These are phyloP conservation scores for Noturus placidus DNA, from an alignment of 2,113 vertebrate genomes.

Conservation along the genomic window DNA sequence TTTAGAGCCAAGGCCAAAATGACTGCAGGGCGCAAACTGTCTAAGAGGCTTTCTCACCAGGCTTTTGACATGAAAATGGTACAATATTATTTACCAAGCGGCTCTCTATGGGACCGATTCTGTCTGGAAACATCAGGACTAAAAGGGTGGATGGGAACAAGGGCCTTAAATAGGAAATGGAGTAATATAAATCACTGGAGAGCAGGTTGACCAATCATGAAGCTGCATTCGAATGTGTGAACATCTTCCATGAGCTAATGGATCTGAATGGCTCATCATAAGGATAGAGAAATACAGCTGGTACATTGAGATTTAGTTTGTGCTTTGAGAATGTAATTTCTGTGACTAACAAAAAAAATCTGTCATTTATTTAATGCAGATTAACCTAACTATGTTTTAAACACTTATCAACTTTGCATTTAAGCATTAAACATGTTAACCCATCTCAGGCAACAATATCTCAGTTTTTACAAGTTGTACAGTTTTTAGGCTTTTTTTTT, in stretches of 20 bases:
- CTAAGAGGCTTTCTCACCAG: conserved; percentile 18
- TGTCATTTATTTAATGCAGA: conserved; percentile 26
- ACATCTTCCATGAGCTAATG: conserved; percentile 52
- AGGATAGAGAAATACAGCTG: conserved; percentile 61
- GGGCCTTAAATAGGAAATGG: conserved; percentile 34
- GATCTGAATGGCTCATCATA: conserved; percentile 55
- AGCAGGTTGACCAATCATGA: conserved; percentile 24
- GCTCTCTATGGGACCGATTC: neutral
- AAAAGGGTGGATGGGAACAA: conserved; percentile 28
- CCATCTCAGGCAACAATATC: neutral
- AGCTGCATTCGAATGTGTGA: conserved; percentile 39
- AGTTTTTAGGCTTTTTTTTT: no score
- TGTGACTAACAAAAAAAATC: conserved; percentile 49
- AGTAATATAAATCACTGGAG: conserved; percentile 26
- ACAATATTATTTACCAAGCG: conserved; percentile 19
- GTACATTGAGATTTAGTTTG: conserved; percentile 59
- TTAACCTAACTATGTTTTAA: conserved; percentile 10
- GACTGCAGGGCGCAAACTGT: conserved; percentile 25
- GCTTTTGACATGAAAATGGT: conserved; percentile 40
- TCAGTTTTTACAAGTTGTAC: neutral
- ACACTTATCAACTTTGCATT: neutral
- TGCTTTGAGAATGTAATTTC: conserved; percentile 52
- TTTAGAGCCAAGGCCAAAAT: conserved; percentile 19
- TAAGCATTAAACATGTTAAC: neutral
- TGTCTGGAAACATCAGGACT: neutral